Evolutionary conservation across 2,888 invertebrate genomes (phyloP), one percentile per base, ranked within the genome.

Genomic region (Chydorus sphaericus): DNA sequence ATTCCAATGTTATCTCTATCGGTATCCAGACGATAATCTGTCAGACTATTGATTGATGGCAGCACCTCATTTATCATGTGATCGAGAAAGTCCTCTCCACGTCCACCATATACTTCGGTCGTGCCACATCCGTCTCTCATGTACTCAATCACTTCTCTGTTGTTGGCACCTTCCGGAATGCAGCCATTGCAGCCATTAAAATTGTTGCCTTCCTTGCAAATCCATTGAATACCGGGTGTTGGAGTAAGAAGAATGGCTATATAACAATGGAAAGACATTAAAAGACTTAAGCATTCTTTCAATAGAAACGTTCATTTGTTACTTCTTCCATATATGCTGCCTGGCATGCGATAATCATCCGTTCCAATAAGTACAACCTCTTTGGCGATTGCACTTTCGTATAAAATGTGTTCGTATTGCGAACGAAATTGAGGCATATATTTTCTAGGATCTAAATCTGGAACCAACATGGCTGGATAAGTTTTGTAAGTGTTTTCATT

Each of bases 401-500:
- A 20, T 11, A 44, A 26, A 44, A 44, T 44, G 1, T 44, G 26
- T 5, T 44, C 44, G n/a, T 26, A 44, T 3, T 14, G 7, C 11
- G 28, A 44, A 4, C 44, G 44, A 26, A 18, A 52, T 10, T 14
- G 20, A 23, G 20, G 36, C 33, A 52, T 23, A 26, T 23, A 52
- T 11, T 14, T 26, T n/a, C n/a, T n/a, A 3, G 33, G 37, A 36
- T 20, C 18, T 10, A 52, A 20, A 2, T 52, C 52, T 2, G 26
- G 36, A 11, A 36, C 36, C 11, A 52, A 16, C 18, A 52, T 26
- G 5, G 23, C 33, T 10, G 16, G 23, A 26, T 52, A 52, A 18
- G 31, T 37, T 26, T 52, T 52, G 37, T 52, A 52, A 18, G 36
- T 16, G 23, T 52, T 52, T 11, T 52, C 52, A n/a, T 20, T 18